Base-by-base conservation (phyloP, 2,113 vertebrate genomes). In the Rallus limicola region DNA sequence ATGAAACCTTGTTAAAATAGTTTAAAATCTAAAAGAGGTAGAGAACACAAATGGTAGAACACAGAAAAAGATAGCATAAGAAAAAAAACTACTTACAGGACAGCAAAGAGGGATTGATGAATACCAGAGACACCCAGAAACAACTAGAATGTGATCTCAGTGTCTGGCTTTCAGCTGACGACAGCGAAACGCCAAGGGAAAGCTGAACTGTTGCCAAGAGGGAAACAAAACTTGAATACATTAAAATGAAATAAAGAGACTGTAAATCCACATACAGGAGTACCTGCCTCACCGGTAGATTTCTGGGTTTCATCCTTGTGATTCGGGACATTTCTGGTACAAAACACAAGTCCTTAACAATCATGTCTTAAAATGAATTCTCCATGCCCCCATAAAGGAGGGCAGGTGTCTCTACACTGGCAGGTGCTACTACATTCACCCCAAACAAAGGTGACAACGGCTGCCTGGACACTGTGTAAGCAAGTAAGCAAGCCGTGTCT, bases 161-260 rank as follows among this genome's bases (percentile, higher is more conserved):
- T 25, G 42, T 70, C 85, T 85, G 67, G 13, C n/a, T 91, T 68
- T 95, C 59, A 86, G 79, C 82, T 95, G 85, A 93, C 78, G 59
- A 65, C 28, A 82, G 78, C 63, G 79, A 88, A 95, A 88, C 11
- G 1, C 28, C 46, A 93, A 40, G 17, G 21, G 55, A 53, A 94
- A 52, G 68, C 50, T 38, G 85, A 89, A 93, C 79, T 63, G 13
- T 52, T 76, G 67, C 78, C 89, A 93, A 91, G 60, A 67, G 50
- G 79, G 87, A 96, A 96, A 83, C 14, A 42, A 86, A 93, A 92
- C 75, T 80, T 70, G 55, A 70, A 88, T 36, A 23, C 9, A 33
- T 86, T 77, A 55, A 58, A 84, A 78, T 84, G 36, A 74, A 78
- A 65, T 9, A 44, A 63, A 76, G 5, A 75, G 48, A 56, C 53